These are phyloP conservation scores for Willisornis vidua DNA, from an alignment of 2,113 vertebrate genomes.

Conservation along the genomic window DNA sequence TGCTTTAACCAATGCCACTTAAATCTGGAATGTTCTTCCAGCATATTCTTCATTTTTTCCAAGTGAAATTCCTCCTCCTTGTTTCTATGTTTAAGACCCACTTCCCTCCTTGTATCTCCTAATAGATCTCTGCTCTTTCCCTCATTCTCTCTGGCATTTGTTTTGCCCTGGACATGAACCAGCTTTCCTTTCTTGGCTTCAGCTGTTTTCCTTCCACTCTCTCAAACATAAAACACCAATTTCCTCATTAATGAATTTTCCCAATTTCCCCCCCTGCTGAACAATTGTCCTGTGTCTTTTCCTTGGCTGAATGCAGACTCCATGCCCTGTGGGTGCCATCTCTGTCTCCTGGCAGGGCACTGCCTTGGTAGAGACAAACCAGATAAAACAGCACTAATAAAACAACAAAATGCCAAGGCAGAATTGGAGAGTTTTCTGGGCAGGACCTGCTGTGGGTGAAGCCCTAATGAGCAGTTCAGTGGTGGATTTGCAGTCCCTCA, in stretches of 20 bases:
- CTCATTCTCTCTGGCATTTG: background rate
- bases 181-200: background rate
- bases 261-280: background rate
- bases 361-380: background rate
- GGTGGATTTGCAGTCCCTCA: rapidly evolving
- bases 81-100: background rate
- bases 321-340: background rate
- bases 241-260: conserved; percentile 13
- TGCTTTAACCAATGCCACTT: background rate
- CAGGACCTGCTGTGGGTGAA: background rate
- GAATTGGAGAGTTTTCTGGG: background rate
- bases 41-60: background rate
- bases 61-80: background rate
- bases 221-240: background rate
- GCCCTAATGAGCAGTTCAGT: background rate
- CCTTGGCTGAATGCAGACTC: background rate
- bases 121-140: background rate
- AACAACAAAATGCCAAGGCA: background rate
- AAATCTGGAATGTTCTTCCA: background rate
- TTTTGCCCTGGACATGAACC: background rate
- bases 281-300: background rate
- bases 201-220: background rate
- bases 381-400: background rate
- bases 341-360: background rate
- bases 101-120: background rate